These are phyloP conservation scores for Incurvaria masculella DNA, from an alignment of 2,888 invertebrate species.

Conservation along the genomic window DNA sequence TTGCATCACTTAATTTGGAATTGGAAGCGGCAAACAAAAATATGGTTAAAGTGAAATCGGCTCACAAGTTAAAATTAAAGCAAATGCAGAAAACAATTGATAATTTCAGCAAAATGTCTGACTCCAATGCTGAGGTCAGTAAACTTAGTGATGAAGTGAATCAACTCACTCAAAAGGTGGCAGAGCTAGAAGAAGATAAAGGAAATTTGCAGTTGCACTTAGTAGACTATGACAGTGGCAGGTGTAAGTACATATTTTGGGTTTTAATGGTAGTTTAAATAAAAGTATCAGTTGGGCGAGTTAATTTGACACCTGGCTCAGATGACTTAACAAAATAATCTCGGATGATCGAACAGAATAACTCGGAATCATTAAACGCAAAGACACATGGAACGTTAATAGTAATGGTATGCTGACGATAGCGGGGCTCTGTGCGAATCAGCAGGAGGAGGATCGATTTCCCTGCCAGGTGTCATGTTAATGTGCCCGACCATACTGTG, in stretches of 20 bases:
- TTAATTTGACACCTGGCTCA: no score
- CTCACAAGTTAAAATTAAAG: slow-evolving; percentile 68
- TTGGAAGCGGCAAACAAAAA: slow-evolving; percentile 72
- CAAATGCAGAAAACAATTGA: slow-evolving; percentile 73
- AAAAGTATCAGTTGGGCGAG: no score
- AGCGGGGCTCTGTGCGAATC: no score
- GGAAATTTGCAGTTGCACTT: slow-evolving; percentile 85
- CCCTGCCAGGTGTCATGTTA: no score
- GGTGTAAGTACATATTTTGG: slow-evolving; percentile 45
- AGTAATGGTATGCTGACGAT: no score
- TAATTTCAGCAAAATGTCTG: slow-evolving; percentile 63
- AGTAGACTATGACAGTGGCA: slow-evolving; percentile 73
- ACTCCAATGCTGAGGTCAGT: slow-evolving; percentile 65
- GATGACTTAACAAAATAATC: no score
- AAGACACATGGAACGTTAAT: no score
- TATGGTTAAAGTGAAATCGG: slow-evolving; percentile 72
- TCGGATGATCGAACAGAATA: no score
- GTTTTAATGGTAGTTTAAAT: no score
- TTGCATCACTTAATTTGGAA: slow-evolving; percentile 61
- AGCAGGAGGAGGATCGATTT: no score
- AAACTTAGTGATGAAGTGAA: slow-evolving; percentile 61
- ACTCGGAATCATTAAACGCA: no score
- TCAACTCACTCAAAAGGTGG: slow-evolving; percentile 69
- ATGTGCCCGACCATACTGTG: no score
- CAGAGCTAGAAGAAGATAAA: slow-evolving; percentile 87